phyloP scores from a whole-genome alignment of 2,113 vertebrate genomes.

The Neolamprologus tretocephalus region DNA sequence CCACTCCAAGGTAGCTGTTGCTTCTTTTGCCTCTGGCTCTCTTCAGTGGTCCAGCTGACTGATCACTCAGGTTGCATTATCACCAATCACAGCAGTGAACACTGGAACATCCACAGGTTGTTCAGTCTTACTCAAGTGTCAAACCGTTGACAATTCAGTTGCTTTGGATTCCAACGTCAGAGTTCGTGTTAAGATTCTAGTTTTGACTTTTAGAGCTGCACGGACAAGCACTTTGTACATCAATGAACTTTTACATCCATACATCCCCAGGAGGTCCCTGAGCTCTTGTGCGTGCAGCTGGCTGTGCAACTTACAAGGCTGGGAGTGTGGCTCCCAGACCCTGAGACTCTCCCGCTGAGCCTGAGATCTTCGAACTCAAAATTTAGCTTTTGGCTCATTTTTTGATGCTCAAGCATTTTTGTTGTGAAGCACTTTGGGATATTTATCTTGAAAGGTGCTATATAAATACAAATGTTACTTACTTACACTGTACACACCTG shows the following conservation, averaged over 20 bases:
- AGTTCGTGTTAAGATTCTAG: not conserved
- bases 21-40: not conserved
- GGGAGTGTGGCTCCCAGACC: not conserved
- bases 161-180: not conserved
- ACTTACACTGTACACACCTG: not conserved
- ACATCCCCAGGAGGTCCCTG: not conserved
- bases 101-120: not conserved
- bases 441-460: not conserved
- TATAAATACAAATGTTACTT: not conserved
- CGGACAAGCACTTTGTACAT: not conserved
- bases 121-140: not conserved
- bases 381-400: not conserved
- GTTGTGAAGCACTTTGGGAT: not conserved
- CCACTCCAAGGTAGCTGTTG: not conserved
- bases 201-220: not conserved
- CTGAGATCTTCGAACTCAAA: not conserved
- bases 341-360: not conserved
- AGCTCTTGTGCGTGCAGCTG: not conserved
- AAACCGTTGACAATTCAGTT: not conserved
- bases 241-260: not conserved
- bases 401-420: not conserved
- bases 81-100: not conserved
- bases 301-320: not conserved
- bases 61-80: not conserved
- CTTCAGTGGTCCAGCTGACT: not conserved